Percentiles rank a stretch among this genome's conserved stretches.
These are phyloP conservation scores for Hepsetus odoe DNA, from an alignment of 2,113 vertebrate species.

Conservation along the genomic window DNA sequence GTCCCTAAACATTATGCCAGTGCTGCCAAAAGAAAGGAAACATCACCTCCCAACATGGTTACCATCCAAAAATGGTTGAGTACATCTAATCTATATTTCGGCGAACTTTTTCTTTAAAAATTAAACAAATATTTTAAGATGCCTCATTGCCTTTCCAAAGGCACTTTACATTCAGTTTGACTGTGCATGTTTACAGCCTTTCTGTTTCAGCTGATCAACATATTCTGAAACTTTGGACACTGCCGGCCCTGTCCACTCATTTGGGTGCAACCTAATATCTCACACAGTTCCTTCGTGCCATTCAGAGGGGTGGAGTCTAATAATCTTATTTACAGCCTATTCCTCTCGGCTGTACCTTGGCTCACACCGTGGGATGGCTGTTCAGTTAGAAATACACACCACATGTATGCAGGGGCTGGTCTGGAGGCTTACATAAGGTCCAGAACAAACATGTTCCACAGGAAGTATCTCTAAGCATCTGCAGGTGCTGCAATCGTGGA, in stretches of 20 bases:
- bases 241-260: neutral
- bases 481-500: constrained; percentile 9
- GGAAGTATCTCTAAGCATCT: neutral
- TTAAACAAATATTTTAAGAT: too few relatives aligned
- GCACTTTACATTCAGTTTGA: too few relatives aligned
- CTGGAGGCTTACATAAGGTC: constrained; percentile 6
- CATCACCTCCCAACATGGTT: too few relatives aligned
- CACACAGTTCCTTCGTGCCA: neutral
- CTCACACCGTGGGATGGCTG: constrained; percentile 2
- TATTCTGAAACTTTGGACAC: neutral
- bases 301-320: neutral
- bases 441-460: neutral
- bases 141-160: too few relatives aligned
- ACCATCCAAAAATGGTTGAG: too few relatives aligned
- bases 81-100: too few relatives aligned
- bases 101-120: too few relatives aligned
- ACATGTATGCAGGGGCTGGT: neutral
- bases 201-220: neutral
- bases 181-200: too few relatives aligned
- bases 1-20: too few relatives aligned
- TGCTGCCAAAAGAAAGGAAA: too few relatives aligned
- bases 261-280: neutral
- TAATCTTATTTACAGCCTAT: constrained; percentile 20
- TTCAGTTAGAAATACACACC: neutral
- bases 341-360: neutral